Percentiles rank a stretch among this genome's conserved stretches.
Conservation (phyloP, 2,888 invertebrate genomes). For the Athetis lepigone region DNA sequence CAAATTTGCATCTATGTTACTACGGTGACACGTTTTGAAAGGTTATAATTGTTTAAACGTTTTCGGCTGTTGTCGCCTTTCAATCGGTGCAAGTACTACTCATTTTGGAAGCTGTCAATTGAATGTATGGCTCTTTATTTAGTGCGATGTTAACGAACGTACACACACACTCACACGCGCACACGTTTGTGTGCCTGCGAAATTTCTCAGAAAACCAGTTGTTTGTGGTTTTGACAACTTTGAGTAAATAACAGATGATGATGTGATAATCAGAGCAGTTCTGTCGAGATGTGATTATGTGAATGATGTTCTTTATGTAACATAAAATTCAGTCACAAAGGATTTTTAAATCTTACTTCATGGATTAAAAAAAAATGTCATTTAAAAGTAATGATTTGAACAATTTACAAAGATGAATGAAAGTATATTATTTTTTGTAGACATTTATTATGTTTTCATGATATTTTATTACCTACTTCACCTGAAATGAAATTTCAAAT, state of each 20-base stretch:
- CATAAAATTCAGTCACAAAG: neutral
- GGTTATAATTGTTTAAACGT: slow-evolving; percentile 26
- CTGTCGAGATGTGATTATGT: slow-evolving; percentile 5
- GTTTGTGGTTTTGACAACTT: slow-evolving; percentile 57
- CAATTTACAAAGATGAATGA: neutral
- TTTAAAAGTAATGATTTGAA: slow-evolving; percentile 1
- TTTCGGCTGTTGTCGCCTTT: slow-evolving; percentile 45
- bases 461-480: neutral
- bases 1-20: slow-evolving; percentile 67
- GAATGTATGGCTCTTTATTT: slow-evolving; percentile 65
- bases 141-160: slow-evolving; percentile 81
- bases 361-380: slow-evolving; percentile 2
- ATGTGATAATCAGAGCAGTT: slow-evolving; percentile 25
- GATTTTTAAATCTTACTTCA: neutral
- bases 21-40: slow-evolving; percentile 66
- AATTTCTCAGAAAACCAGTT: slow-evolving; percentile 68
- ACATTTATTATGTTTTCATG: neutral
- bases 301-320: neutral
- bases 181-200: slow-evolving; percentile 82
- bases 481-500: neutral
- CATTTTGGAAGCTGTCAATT: slow-evolving; percentile 61
- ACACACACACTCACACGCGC: slow-evolving; percentile 87
- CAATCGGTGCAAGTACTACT: slow-evolving; percentile 59
- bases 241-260: slow-evolving; percentile 17
- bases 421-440: neutral